Percentiles rank a stretch among this genome's conserved stretches.
Evolutionary conservation across 2,888 invertebrate genomes (phyloP).

Genomic region (Synergus japonicus): DNA sequence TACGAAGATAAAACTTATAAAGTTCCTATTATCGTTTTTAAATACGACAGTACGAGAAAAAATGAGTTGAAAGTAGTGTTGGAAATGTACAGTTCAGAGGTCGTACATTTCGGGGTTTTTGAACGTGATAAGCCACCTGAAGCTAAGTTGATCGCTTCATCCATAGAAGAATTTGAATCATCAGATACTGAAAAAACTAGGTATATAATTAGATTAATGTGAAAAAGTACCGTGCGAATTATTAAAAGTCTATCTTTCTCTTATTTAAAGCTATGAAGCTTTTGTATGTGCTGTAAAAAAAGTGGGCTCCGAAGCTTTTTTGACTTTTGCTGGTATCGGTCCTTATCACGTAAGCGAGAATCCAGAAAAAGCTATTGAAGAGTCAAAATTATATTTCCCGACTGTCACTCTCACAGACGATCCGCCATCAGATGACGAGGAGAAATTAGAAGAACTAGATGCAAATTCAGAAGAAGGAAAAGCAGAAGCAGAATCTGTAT

Average conservation of each 20-base stretch:
- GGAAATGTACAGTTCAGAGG: constrained; percentile 69
- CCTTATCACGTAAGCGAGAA: constrained; percentile 75
- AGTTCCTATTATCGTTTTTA: constrained; percentile 72
- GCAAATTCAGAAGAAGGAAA: constrained; percentile 58
- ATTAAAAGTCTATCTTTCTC: neutral
- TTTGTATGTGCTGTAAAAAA: constrained; percentile 73
- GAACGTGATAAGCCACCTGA: constrained; percentile 73
- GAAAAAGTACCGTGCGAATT: neutral
- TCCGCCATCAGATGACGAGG: constrained; percentile 71
- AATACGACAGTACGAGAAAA: constrained; percentile 72
- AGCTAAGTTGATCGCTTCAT: constrained; percentile 68
- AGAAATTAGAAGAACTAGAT: constrained; percentile 64
- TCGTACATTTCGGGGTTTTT: constrained; percentile 72
- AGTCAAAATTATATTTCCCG: constrained; percentile 71
- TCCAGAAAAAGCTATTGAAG: constrained; percentile 71
- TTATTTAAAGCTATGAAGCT: constrained; percentile 68
- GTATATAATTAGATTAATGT: constrained; percentile 52
- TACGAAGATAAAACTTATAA: constrained; percentile 70
- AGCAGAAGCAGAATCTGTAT: constrained; percentile 42
- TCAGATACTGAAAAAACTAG: constrained; percentile 67
- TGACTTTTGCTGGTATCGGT: constrained; percentile 75
- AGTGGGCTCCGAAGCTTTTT: constrained; percentile 70
- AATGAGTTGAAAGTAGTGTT: constrained; percentile 71
- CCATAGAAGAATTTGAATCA: constrained; percentile 69
- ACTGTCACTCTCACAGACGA: constrained; percentile 65